phyloP scores from a whole-genome alignment of 2,797 vertebrate species.

The Pseudochaenichthys georgianus region DNA sequence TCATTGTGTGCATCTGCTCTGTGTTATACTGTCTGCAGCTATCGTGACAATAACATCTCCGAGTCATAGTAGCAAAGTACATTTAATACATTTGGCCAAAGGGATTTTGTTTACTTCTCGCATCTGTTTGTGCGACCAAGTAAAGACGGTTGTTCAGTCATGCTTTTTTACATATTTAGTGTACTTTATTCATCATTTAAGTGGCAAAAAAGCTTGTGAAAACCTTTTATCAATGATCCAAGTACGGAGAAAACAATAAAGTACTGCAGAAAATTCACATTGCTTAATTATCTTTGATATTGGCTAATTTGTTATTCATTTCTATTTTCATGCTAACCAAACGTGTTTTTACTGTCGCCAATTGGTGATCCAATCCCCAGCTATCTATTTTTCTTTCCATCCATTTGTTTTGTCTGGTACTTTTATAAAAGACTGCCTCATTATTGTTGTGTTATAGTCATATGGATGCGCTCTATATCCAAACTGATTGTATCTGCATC shows the following conservation, averaged over 20 bases:
- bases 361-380: too few species aligned
- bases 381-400: too few species aligned
- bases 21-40: slow-evolving; percentile 15
- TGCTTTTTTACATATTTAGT: background rate
- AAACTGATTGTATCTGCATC: slow-evolving; percentile 8
- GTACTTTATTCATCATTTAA: background rate
- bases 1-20: slow-evolving; percentile 29
- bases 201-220: background rate
- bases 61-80: slow-evolving; percentile 14
- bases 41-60: slow-evolving; percentile 10
- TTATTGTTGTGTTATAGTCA: background rate
- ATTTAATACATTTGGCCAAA: background rate
- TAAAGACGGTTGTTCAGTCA: too few species aligned
- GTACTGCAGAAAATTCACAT: background rate
- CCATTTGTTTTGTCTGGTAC: background rate
- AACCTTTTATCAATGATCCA: slow-evolving; percentile 28
- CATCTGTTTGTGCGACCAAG: too few species aligned
- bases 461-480: background rate
- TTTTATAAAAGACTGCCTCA: background rate
- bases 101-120: background rate
- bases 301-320: too few species aligned
- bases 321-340: too few species aligned
- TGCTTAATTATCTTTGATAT: background rate
- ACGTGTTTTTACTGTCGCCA: too few species aligned
- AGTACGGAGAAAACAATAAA: slow-evolving; percentile 19